Percentiles rank a stretch among this genome's conserved stretches.
phyloP scores from a whole-genome alignment of 2,797 vertebrate genomes.

The Odontamblyopus lacepedii region DNA sequence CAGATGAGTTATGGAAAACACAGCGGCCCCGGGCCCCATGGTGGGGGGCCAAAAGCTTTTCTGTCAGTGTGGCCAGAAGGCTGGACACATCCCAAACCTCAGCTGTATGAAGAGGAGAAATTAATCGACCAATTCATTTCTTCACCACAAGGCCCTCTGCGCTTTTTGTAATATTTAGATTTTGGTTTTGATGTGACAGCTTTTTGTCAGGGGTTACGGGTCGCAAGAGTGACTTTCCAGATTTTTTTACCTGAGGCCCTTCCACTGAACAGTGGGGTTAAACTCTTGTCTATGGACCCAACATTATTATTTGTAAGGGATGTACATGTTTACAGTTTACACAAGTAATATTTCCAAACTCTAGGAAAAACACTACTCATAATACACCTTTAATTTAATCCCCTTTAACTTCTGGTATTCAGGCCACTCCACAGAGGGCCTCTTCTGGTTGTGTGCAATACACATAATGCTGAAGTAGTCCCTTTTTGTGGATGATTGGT shows the following conservation, averaged over 20 bases:
- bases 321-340: background rate
- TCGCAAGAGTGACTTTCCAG: background rate
- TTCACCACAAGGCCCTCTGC: background rate
- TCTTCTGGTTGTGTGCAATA: background rate
- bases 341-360: background rate
- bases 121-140: constrained; percentile 24
- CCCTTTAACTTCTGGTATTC: background rate
- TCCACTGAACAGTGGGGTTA: background rate
- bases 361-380: background rate
- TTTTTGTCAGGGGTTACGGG: background rate
- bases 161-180: background rate
- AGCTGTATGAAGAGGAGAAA: constrained; percentile 42
- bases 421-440: background rate
- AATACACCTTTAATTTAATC: background rate
- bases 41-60: constrained; percentile 46
- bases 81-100: constrained; percentile 33
- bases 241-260: background rate
- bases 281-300: background rate
- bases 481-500: background rate
- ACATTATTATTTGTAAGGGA: too few relatives aligned
- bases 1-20: constrained; percentile 70
- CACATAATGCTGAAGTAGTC: background rate
- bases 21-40: constrained; percentile 54
- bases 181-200: background rate
- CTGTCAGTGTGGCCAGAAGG: constrained; percentile 39